Evolutionary conservation across 1,140 invertebrate genomes (phyloP).

Genomic region (Teleogryllus occipitalis): DNA sequence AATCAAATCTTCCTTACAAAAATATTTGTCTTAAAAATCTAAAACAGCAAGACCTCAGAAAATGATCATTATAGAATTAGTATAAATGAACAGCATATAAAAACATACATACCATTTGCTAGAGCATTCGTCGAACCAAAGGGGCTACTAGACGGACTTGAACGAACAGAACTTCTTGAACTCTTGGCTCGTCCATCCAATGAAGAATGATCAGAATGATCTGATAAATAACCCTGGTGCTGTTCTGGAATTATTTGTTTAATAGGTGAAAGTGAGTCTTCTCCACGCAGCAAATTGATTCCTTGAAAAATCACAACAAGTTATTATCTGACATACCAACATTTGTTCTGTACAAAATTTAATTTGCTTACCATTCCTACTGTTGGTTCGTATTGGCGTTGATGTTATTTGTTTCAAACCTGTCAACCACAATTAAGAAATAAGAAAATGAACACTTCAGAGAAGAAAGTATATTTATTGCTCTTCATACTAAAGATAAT

Average conservation of each 20-base stretch:
- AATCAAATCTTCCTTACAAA: no score
- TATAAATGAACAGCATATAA: no score
- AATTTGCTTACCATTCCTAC: constrained; percentile 15
- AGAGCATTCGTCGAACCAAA: constrained; percentile 15
- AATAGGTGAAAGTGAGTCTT: constrained; percentile 14
- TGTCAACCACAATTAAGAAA: background rate
- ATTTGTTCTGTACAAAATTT: background rate
- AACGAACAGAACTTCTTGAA: constrained; percentile 14
- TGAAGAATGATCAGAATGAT: constrained; percentile 16
- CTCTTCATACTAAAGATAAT: background rate
- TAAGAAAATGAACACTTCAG: background rate
- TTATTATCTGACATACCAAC: background rate
- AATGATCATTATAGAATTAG: no score
- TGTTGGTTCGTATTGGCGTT: constrained; percentile 3
- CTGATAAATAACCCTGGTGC: constrained; percentile 16
- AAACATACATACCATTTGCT: constrained; percentile 11
- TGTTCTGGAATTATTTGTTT: background rate
- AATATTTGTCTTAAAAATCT: no score
- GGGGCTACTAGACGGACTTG: constrained; percentile 18
- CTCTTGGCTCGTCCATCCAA: constrained; percentile 14
- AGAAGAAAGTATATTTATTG: background rate
- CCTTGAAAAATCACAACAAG: background rate
- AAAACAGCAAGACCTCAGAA: no score
- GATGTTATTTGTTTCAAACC: constrained; percentile 17
- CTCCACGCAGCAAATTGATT: background rate